These are phyloP conservation scores for Cosmia trapezina DNA, from an alignment of 2,888 invertebrate genomes.

Conservation along the genomic window DNA sequence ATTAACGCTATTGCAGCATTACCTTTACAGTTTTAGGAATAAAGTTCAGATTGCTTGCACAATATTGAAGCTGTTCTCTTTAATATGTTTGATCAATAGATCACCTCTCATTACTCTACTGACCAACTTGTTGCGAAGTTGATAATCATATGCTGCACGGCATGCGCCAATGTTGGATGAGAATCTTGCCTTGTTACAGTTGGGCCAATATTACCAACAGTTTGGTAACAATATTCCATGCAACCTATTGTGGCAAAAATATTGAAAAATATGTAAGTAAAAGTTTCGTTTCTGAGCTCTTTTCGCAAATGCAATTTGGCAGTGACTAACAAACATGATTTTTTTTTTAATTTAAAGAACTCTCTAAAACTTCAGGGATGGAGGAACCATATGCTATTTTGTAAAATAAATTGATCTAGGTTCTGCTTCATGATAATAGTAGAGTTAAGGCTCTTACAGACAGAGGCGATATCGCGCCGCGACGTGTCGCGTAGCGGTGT, in stretches of 20 bases:
- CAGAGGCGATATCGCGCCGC: no score
- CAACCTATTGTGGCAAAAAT: neutral
- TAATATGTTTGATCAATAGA: conserved; percentile 72
- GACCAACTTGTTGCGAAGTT: conserved; percentile 77
- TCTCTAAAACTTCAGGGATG: no score
- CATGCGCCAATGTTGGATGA: conserved; percentile 44
- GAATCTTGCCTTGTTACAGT: conserved; percentile 33
- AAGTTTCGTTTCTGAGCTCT: no score
- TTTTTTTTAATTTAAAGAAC: no score
- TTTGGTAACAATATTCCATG: neutral
- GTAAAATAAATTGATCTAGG: neutral
- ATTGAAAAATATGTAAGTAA: no score
- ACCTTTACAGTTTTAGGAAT: conserved; percentile 17
- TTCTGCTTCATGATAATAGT: neutral
- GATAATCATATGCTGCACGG: conserved; percentile 75
- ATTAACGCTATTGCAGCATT: conserved; percentile 29
- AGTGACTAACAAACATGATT: no score
- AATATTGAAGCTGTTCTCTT: conserved; percentile 50
- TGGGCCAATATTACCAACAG: conserved; percentile 30
- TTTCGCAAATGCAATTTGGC: neutral
- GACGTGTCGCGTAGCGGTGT: no score
- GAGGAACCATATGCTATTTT: no score
- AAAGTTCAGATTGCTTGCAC: conserved; percentile 41
- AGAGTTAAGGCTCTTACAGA: no score
- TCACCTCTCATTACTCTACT: conserved; percentile 72